phyloP scores from a whole-genome alignment of 64 coral and sea anemone genomes.

The Actinia tenebrosa region DNA sequence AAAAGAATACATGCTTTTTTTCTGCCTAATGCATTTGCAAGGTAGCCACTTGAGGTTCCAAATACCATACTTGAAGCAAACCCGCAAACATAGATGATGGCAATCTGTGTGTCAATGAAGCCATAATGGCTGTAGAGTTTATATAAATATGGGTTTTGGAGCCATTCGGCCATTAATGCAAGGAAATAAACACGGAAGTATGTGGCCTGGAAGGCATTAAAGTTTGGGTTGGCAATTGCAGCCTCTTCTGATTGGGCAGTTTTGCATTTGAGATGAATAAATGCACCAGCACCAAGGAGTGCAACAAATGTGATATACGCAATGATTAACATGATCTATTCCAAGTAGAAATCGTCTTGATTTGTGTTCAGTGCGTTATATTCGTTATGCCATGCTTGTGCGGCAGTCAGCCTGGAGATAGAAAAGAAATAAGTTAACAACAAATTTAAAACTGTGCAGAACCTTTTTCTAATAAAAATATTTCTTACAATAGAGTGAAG shows the following conservation, averaged over 20 bases:
- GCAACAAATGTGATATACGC: conserved; percentile 62
- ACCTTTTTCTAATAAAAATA: too few relatives aligned
- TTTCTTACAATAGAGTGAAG: too few relatives aligned
- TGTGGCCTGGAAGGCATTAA: conserved; percentile 74
- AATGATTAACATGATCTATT: conserved; percentile 72
- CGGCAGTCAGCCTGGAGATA: neutral
- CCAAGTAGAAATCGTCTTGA: neutral
- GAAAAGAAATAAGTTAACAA: neutral
- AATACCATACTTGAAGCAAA: conserved; percentile 94
- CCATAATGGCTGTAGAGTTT: conserved; percentile 94
- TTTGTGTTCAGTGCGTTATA: neutral
- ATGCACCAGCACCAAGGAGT: conserved; percentile 43
- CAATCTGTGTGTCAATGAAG: conserved; percentile 96
- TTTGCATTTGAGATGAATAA: conserved; percentile 76
- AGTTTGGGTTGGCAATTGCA: conserved; percentile 77
- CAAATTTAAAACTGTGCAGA: too few relatives aligned
- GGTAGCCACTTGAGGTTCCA: conserved; percentile 77
- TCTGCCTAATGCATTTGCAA: conserved; percentile 80
- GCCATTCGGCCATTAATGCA: conserved; percentile 94
- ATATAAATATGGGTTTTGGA: conserved; percentile 88
- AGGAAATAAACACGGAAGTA: conserved; percentile 92
- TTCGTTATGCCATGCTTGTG: neutral
- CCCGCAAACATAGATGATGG: conserved; percentile 92
- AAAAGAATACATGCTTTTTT: conserved; percentile 97
- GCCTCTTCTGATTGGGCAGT: conserved; percentile 40